These are phyloP conservation scores for Zygothrica quintamaculata DNA, from an alignment of 2,888 invertebrate genomes.

Conservation along the genomic window DNA sequence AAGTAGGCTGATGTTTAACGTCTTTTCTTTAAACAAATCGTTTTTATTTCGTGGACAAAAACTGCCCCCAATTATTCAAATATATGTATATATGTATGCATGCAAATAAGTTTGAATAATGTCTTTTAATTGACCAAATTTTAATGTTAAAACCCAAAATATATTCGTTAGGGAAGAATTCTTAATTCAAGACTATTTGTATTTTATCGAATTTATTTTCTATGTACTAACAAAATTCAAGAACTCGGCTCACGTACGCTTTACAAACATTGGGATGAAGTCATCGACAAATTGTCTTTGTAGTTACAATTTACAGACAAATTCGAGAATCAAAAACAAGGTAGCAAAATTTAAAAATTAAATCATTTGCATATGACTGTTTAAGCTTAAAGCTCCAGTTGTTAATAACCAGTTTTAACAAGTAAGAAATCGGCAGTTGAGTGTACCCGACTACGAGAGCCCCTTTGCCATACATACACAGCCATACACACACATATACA, in stretches of 20 bases:
- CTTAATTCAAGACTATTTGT: constrained; percentile 10
- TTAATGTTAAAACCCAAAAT: too few relatives aligned
- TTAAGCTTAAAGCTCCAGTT: constrained; percentile 50
- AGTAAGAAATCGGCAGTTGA: too few relatives aligned
- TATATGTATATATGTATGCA: too few relatives aligned
- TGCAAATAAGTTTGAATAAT: too few relatives aligned
- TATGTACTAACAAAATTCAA: constrained; percentile 19
- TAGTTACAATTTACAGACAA: constrained; percentile 57
- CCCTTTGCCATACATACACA: too few relatives aligned
- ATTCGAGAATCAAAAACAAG: constrained; percentile 43
- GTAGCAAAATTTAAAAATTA: constrained; percentile 65
- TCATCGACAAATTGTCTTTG: constrained; percentile 58
- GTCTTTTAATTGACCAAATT: background rate
- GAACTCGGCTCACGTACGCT: constrained; percentile 53
- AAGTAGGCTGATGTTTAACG: too few relatives aligned
- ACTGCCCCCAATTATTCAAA: too few relatives aligned
- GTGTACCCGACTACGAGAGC: too few relatives aligned
- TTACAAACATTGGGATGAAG: constrained; percentile 56
- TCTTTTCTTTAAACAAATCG: too few relatives aligned
- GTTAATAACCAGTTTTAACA: constrained; percentile 66
- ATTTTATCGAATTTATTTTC: constrained; percentile 18
- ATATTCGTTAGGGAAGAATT: constrained; percentile 4
- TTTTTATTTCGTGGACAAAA: too few relatives aligned
- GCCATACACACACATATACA: too few relatives aligned
- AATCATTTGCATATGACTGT: constrained; percentile 70